These are phyloP conservation scores for Drosophila prosaltans DNA, from an alignment of 1,140 invertebrate genomes.

Conservation along the genomic window DNA sequence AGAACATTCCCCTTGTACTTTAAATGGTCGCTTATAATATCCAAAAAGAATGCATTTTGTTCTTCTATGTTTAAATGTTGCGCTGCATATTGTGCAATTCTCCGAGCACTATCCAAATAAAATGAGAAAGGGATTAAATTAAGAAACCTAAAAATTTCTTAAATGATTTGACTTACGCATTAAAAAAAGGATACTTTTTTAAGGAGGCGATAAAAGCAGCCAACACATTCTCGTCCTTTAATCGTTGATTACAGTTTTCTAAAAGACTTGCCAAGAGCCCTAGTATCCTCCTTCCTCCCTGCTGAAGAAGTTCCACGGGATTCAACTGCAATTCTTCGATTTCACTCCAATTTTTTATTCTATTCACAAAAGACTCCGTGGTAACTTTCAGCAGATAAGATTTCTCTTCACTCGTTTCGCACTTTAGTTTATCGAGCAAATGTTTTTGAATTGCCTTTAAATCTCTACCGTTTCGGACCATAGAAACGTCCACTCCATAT, in stretches of 20 bases:
- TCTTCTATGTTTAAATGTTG: slow-evolving; percentile 30
- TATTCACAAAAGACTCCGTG: slow-evolving; percentile 45
- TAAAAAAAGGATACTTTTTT: slow-evolving; percentile 10
- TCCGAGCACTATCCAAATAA: background rate
- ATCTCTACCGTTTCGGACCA: background rate
- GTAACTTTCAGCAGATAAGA: slow-evolving; percentile 40
- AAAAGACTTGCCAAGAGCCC: slow-evolving; percentile 17
- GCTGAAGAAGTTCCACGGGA: slow-evolving; percentile 47
- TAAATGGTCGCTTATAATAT: slow-evolving; percentile 14
- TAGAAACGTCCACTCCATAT: slow-evolving; percentile 37
- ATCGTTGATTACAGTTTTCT: background rate
- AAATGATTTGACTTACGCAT: slow-evolving; percentile 28
- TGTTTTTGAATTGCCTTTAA: slow-evolving; percentile 40
- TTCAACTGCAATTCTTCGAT: slow-evolving; percentile 32
- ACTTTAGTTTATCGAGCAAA: slow-evolving; percentile 41
- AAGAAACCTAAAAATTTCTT: background rate
- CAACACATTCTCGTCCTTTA: slow-evolving; percentile 36
- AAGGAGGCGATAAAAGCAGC: slow-evolving; percentile 14
- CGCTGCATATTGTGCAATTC: slow-evolving; percentile 39
- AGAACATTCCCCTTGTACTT: background rate
- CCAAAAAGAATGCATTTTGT: slow-evolving; percentile 22
- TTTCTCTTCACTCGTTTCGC: slow-evolving; percentile 52
- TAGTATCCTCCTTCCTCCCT: slow-evolving; percentile 41
- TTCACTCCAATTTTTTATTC: background rate
- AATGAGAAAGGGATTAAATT: background rate